Evolutionary conservation across 2,113 vertebrate species (phyloP).

Genomic region (Dipodomys stephensi): DNA sequence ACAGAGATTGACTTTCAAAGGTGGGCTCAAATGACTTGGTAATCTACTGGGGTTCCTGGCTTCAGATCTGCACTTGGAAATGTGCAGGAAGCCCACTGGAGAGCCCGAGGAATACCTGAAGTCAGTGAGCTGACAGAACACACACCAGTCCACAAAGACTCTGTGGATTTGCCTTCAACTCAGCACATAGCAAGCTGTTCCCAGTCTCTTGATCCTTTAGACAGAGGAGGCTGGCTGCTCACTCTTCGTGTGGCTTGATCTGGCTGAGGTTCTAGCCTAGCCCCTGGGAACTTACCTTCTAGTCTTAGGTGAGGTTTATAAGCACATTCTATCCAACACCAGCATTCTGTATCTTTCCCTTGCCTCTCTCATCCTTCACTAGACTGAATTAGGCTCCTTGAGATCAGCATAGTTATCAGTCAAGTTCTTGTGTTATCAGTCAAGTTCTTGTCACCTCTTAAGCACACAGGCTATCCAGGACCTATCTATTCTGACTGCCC

Average conservation of each 20-base stretch:
- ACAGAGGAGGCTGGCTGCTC: background rate
- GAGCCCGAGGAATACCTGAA: rapidly evolving
- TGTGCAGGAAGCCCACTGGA: background rate
- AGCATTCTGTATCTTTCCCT: rapidly evolving
- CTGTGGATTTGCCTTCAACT: background rate
- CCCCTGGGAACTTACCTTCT: too few species aligned
- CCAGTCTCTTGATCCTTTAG: background rate
- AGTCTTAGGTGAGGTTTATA: rapidly evolving
- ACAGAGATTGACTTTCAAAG: background rate
- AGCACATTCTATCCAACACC: background rate
- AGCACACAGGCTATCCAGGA: background rate
- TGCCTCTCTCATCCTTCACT: background rate
- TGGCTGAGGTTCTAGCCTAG: rapidly evolving
- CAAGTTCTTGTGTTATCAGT: background rate
- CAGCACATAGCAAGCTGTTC: background rate
- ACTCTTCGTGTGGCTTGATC: background rate
- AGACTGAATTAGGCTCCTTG: background rate
- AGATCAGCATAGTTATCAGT: background rate
- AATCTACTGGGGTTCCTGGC: constrained; percentile 11
- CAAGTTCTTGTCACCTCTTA: background rate
- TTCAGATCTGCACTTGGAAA: background rate
- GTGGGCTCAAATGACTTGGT: background rate
- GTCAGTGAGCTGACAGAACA: background rate
- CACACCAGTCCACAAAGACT: rapidly evolving
- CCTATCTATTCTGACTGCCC: rapidly evolving